phyloP scores from a whole-genome alignment of 2,113 vertebrate species.

The Gnathonemus echidnorhynchus region DNA sequence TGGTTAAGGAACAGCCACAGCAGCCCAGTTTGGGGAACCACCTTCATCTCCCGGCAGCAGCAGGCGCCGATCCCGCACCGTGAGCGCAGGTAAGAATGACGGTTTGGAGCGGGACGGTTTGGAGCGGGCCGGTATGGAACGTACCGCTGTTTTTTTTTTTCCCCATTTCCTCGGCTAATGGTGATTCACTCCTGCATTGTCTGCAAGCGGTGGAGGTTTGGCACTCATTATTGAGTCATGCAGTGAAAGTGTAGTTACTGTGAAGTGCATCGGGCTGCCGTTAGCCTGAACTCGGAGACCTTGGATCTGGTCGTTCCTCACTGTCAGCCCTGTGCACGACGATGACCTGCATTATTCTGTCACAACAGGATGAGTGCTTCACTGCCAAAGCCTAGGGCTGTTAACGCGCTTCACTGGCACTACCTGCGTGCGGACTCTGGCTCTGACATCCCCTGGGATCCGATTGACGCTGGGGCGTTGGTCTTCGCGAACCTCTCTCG shows the following conservation, averaged over 20 bases:
- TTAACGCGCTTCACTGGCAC: neutral
- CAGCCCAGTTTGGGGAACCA: slow-evolving; percentile 74
- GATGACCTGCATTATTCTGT: neutral
- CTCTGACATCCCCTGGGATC: neutral
- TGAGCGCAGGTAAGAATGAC: slow-evolving; percentile 81
- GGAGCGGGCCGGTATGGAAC: neutral
- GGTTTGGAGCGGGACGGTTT: neutral
- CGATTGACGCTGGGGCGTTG: neutral
- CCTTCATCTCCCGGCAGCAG: slow-evolving; percentile 77
- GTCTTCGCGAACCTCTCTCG: neutral
- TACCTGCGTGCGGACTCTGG: neutral
- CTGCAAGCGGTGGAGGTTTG: neutral
- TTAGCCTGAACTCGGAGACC: neutral
- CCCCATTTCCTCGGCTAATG: neutral
- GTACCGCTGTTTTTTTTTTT: neutral
- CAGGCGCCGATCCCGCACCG: slow-evolving; percentile 58
- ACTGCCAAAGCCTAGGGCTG: neutral
- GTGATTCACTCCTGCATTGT: neutral
- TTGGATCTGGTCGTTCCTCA: neutral
- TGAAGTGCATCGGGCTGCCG: neutral
- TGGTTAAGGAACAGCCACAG: slow-evolving; percentile 83
- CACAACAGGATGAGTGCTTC: neutral
- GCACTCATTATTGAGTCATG: neutral
- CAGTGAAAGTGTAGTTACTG: neutral
- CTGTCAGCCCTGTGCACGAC: neutral